A percentile compares a stretch with the other conserved stretches of the same genome.
Conservation (phyloP, 2,888 invertebrate genomes). For the Lymantria monacha region DNA sequence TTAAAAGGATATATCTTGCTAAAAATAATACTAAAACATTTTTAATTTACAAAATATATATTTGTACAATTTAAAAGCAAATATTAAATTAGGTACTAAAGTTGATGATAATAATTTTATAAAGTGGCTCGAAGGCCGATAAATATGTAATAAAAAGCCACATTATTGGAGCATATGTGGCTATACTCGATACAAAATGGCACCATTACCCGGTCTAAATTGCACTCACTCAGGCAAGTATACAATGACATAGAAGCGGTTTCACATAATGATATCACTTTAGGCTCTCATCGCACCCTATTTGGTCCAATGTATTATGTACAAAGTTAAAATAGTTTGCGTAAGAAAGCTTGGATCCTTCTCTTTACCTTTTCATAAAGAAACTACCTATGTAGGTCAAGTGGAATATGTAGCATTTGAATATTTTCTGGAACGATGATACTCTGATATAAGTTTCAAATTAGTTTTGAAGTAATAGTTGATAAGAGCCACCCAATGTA, state of each 20-base stretch:
- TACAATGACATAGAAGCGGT: constrained; percentile 18
- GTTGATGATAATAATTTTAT: not conserved
- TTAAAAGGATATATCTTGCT: no score
- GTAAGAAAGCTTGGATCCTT: not conserved
- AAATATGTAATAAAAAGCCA: constrained; percentile 34
- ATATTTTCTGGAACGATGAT: constrained; percentile 1
- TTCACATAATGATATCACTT: constrained; percentile 21
- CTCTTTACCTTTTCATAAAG: constrained; percentile 3
- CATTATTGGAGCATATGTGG: constrained; percentile 38
- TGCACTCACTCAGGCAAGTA: constrained; percentile 34
- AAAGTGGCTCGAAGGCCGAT: constrained; percentile 1
- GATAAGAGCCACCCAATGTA: no score
- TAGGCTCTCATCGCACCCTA: constrained; percentile 11
- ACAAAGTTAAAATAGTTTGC: constrained; percentile 10
- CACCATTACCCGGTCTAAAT: constrained; percentile 49
- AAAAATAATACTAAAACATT: no score
- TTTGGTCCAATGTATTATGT: constrained; percentile 11
- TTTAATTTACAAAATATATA: no score
- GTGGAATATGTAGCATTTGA: not conserved
- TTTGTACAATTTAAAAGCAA: no score
- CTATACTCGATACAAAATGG: constrained; percentile 42
- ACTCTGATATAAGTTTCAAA: no score
- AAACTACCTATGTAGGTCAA: not conserved
- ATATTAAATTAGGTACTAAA: not conserved
- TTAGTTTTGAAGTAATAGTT: no score